phyloP scores from a whole-genome alignment of 2,113 vertebrate species.

The Chloroceryle aenea region DNA sequence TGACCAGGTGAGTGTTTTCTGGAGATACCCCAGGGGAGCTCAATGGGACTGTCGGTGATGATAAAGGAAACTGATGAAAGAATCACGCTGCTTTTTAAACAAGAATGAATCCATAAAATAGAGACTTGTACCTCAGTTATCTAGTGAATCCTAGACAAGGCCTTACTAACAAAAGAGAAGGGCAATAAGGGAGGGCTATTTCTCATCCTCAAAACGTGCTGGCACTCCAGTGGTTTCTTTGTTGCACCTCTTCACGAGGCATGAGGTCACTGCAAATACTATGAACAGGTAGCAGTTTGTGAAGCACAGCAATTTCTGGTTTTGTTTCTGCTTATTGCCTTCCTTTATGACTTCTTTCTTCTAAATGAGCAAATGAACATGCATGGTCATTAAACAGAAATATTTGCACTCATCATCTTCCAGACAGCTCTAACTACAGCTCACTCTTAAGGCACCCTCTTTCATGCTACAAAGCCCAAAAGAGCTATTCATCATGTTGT shows the following conservation, averaged over 20 bases:
- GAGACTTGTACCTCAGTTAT: not conserved
- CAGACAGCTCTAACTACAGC: constrained; percentile 7
- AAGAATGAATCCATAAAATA: accelerated
- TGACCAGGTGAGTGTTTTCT: not conserved
- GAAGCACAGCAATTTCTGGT: not conserved
- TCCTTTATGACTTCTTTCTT: constrained; percentile 41
- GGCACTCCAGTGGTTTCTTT: not conserved
- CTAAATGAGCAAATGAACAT: constrained; percentile 4
- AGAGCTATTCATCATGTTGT: not conserved
- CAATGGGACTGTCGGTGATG: not conserved
- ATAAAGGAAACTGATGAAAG: not conserved
- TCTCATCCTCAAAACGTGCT: not conserved
- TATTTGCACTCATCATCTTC: not conserved
- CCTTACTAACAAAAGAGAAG: not conserved
- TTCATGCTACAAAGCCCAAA: not conserved
- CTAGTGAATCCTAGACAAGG: not conserved
- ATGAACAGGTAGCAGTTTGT: not conserved
- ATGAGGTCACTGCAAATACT: constrained; percentile 35
- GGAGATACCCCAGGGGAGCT: not conserved
- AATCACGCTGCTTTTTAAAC: not conserved
- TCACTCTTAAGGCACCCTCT: not conserved
- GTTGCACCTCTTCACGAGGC: not conserved
- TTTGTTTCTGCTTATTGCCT: constrained; percentile 33
- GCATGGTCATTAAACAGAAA: constrained; percentile 22
- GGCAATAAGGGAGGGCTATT: not conserved